Conservation (phyloP, 2,888 invertebrate genomes). For the Peribatodes rhomboidaria region DNA sequence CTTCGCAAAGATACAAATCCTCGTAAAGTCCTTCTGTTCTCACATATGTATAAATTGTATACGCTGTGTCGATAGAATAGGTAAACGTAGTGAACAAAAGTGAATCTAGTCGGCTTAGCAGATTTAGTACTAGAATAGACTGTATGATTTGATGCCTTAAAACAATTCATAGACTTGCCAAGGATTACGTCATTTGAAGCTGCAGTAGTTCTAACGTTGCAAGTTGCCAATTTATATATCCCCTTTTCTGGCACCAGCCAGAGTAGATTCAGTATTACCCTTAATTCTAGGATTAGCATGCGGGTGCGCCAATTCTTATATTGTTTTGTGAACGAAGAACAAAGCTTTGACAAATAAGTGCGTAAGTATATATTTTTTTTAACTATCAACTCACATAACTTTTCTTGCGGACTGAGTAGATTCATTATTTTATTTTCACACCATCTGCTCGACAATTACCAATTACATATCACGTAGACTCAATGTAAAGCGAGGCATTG, state of each 20-base stretch:
- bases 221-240: constrained; percentile 37
- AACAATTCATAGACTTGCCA: constrained; percentile 26
- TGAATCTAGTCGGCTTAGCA: neutral
- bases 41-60: too few species aligned
- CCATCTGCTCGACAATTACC: too few species aligned
- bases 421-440: too few species aligned
- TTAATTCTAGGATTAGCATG: constrained; percentile 19
- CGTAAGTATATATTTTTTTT: too few species aligned
- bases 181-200: constrained; percentile 27
- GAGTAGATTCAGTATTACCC: constrained; percentile 7
- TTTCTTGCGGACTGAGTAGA: too few species aligned
- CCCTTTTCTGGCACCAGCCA: constrained; percentile 27
- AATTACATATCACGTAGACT: too few species aligned
- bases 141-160: constrained; percentile 5
- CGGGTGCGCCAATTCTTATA: constrained; percentile 13
- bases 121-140: too few species aligned
- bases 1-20: too few species aligned
- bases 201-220: constrained; percentile 15
- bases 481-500: too few species aligned
- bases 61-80: too few species aligned
- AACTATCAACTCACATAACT: neutral
- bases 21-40: too few species aligned
- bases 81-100: neutral
- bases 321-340: neutral
- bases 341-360: too few species aligned